A percentile compares a stretch with the other conserved stretches of the same genome.
Conservation (phyloP, 1,140 invertebrate species). For the Diuraphis noxia region DNA sequence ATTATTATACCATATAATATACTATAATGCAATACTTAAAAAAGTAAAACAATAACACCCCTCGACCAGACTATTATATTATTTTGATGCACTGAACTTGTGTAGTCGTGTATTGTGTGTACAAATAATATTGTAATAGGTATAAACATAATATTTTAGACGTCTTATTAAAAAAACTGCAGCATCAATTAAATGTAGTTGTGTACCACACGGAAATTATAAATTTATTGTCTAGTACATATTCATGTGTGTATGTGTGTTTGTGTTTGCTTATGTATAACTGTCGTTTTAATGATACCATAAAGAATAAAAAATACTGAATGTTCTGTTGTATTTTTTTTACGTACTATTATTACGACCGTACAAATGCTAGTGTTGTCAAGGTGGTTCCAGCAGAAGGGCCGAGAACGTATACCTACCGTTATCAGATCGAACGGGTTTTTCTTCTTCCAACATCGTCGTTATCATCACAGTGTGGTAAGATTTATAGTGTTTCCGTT, state of each 20-base stretch:
- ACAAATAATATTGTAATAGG: no score
- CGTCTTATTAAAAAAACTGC: background rate
- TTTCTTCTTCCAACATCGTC: slow-evolving; percentile 17
- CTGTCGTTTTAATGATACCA: slow-evolving; percentile 18
- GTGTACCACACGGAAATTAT: background rate
- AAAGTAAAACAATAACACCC: background rate
- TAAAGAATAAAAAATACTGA: background rate
- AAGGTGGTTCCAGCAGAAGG: background rate
- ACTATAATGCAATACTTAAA: background rate
- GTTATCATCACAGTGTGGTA: slow-evolving; percentile 4
- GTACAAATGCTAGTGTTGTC: background rate
- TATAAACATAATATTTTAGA: background rate
- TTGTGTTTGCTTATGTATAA: background rate
- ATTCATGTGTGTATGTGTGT: background rate
- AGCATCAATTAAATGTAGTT: background rate
- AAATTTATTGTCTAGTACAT: background rate
- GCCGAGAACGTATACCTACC: background rate
- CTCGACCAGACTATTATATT: background rate
- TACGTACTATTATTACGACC: background rate
- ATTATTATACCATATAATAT: background rate
- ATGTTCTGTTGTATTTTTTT: background rate
- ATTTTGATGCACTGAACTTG: background rate
- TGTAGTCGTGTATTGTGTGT: background rate
- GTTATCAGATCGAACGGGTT: slow-evolving; percentile 37
- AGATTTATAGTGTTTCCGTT: slow-evolving; percentile 21